Conservation (phyloP, 2,113 vertebrate species). For the Clinocottus analis region DNA sequence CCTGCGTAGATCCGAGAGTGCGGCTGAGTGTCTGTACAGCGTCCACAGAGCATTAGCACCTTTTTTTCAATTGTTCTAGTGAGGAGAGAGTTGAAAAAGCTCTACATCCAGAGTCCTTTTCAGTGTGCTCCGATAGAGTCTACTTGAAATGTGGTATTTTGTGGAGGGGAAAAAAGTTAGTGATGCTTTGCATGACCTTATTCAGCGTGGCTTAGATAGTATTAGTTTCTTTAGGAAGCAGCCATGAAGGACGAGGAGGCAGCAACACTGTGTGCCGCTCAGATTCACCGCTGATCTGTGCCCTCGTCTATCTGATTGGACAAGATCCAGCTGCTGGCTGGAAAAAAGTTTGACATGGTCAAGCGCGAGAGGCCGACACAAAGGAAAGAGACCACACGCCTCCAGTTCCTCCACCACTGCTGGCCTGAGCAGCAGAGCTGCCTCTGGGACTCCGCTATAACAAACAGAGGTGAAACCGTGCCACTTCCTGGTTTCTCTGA, state of each 20-base stretch:
- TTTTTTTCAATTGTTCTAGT: background rate
- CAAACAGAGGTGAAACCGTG: conserved; percentile 31
- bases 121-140: too few species aligned
- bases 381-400: background rate
- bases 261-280: background rate
- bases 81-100: background rate
- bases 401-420: background rate
- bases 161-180: background rate
- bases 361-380: background rate
- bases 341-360: conserved; percentile 12
- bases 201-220: background rate
- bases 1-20: conserved; percentile 21
- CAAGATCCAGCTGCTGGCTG: conserved; percentile 23
- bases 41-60: background rate
- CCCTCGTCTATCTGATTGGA: conserved; percentile 19
- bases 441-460: conserved; percentile 23
- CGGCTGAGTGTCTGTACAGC: background rate
- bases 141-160: background rate
- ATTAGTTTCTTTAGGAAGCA: background rate
- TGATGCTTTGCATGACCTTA: background rate
- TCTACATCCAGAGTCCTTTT: background rate
- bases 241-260: conserved; percentile 2
- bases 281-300: conserved; percentile 32
- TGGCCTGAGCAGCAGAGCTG: background rate
- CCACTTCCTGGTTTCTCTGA: conserved; percentile 15